phyloP scores from a whole-genome alignment of 2,888 invertebrate genomes.

The Acleris sparsana region DNA sequence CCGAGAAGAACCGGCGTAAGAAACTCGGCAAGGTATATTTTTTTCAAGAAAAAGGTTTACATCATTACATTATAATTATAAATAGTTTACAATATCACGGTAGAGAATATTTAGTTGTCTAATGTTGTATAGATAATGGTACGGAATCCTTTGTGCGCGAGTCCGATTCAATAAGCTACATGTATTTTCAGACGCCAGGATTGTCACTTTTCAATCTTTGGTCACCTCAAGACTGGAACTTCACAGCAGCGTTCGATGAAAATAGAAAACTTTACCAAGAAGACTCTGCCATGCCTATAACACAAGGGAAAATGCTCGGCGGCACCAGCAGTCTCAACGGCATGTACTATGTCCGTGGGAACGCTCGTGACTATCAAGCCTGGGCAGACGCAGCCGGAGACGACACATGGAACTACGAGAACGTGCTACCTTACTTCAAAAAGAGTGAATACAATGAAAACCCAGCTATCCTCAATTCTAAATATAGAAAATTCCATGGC shows the following conservation, averaged over 20 bases:
- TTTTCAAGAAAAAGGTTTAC: no score
- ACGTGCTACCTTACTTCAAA: conserved; percentile 44
- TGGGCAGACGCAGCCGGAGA: conserved; percentile 46
- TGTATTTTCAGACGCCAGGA: conserved; percentile 19
- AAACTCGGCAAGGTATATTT: no score
- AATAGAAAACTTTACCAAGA: conserved; percentile 37
- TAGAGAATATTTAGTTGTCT: no score
- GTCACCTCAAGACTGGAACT: conserved; percentile 43
- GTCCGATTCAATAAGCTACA: no score
- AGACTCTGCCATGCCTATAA: conserved; percentile 24
- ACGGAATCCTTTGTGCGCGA: no score
- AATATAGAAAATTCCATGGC: conserved; percentile 23
- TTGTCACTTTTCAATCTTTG: neutral
- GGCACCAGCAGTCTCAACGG: conserved; percentile 45
- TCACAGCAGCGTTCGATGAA: conserved; percentile 39
- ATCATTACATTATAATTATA: no score
- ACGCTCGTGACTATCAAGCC: conserved; percentile 42
- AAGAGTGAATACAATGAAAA: conserved; percentile 47
- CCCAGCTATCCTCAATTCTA: conserved; percentile 33
- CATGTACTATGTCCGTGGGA: conserved; percentile 46
- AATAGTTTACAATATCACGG: no score
- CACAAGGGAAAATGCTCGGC: conserved; percentile 45
- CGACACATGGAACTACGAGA: conserved; percentile 44
- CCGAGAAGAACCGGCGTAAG: no score
- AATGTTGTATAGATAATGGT: no score